A percentile compares a stretch with the other conserved stretches of the same genome.
phyloP scores from a whole-genome alignment of 2,888 invertebrate species.

The Drosophila emarginata region DNA sequence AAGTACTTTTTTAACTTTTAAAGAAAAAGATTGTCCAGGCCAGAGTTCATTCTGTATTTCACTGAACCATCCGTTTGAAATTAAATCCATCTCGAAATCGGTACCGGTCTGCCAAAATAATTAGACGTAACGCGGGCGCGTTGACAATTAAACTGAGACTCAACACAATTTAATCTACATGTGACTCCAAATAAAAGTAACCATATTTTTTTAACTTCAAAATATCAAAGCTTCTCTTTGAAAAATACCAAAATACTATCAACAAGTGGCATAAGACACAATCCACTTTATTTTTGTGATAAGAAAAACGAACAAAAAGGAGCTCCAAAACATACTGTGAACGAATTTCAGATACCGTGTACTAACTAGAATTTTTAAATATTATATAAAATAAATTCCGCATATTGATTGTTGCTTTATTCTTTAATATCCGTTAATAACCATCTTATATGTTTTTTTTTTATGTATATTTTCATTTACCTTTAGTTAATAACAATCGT shows the following conservation, averaged over 20 bases:
- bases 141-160: background rate
- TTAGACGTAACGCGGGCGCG: conserved; percentile 9
- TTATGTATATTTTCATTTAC: too few species aligned
- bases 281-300: background rate
- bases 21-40: conserved; percentile 94
- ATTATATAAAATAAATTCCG: background rate
- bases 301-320: too few species aligned
- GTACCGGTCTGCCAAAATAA: conserved; percentile 4
- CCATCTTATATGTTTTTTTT: too few species aligned
- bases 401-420: too few species aligned
- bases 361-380: background rate
- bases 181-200: conserved; percentile 35
- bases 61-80: conserved; percentile 95
- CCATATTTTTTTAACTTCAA: conserved; percentile 26
- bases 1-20: conserved; percentile 91
- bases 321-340: too few species aligned
- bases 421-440: too few species aligned
- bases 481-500: too few species aligned
- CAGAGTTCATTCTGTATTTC: conserved; percentile 94
- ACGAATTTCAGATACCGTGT: background rate
- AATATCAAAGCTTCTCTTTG: conserved; percentile 9
- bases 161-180: conserved; percentile 23
- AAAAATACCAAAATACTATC: conserved; percentile 14
- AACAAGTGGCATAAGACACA: background rate
- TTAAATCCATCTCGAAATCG: conserved; percentile 84